phyloP scores from a whole-genome alignment of 2,797 vertebrate species.

The Emys orbicularis region DNA sequence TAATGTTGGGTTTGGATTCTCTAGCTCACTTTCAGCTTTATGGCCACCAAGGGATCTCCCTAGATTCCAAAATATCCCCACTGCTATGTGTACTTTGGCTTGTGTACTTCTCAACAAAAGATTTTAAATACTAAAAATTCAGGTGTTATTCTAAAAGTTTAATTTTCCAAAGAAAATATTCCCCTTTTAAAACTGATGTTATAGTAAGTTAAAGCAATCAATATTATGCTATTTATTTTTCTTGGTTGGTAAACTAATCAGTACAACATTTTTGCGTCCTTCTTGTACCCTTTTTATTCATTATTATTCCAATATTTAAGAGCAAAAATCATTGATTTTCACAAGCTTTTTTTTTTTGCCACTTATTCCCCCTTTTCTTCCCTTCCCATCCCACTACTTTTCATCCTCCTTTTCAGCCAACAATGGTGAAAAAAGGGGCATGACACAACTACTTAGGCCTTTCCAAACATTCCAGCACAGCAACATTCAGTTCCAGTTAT shows the following conservation, averaged over 20 bases:
- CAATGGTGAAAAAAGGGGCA: background rate
- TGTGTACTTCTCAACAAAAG: background rate
- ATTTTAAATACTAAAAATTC: background rate
- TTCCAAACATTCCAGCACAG: background rate
- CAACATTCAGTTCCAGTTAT: background rate
- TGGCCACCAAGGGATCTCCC: background rate
- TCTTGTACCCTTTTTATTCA: background rate
- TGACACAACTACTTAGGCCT: background rate
- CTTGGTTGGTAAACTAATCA: background rate
- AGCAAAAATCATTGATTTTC: background rate
- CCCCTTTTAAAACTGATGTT: background rate
- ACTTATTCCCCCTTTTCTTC: rapidly evolving
- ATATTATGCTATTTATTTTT: rapidly evolving
- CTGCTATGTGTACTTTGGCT: background rate
- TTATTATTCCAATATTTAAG: background rate
- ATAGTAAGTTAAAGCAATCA: background rate
- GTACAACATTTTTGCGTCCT: background rate
- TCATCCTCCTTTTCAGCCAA: background rate
- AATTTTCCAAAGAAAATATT: background rate
- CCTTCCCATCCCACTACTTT: background rate
- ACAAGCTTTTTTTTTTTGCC: background rate
- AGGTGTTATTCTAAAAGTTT: background rate
- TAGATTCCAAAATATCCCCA: background rate
- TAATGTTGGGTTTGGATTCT: background rate
- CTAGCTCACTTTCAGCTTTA: rapidly evolving